Base-by-base conservation (phyloP, 1,140 invertebrate species). In the Bombus affinis region DNA sequence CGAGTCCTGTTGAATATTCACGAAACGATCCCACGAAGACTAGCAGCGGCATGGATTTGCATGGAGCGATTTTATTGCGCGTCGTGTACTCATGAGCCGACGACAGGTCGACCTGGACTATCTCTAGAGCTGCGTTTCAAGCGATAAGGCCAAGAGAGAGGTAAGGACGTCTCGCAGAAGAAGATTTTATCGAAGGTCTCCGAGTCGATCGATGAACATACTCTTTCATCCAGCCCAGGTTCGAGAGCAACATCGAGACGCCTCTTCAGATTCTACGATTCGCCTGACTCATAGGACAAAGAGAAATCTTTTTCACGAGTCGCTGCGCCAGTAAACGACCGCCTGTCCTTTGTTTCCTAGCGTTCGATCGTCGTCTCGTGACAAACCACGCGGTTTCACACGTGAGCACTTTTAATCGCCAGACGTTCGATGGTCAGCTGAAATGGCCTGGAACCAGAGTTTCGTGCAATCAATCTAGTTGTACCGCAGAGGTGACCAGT, bases 1-100 rank as follows among this genome's bases (percentile, higher is more conserved):
- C 47, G 18, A 68, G 37, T 37, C 39, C 39, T 22, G 39, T 28
- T 85, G 76, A 85, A 85, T 85, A 85, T 85, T 85, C 83, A 85
- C 83, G 25, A 80, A 44, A 59, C 76, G 74, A 32, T 39, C 65
- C 22, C 37, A 28, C 71, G 28, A 82, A 82, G 62, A 47, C 15
- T 32, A 15, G 62, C 28, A 15, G 25, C 10, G 28, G 13, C n/a
- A 10, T 12, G 74, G 25, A 71, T 72, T 79, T 72, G 75, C 76
- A 72, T 72, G 12, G 25, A 71, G 35, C 83, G 47, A 80, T 85
- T 65, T 85, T 72, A 79, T 79, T 62, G 32, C 81, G 44, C 53
- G 37, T 12, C 25, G 25, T 15, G 57, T 37, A 57, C 10, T 73
- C 81, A 12, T 44, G 35, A 59, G 25, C 18, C 74, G 53, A 18